These are phyloP conservation scores for Selenia dentaria DNA, from an alignment of 2,888 invertebrate genomes.

Conservation along the genomic window DNA sequence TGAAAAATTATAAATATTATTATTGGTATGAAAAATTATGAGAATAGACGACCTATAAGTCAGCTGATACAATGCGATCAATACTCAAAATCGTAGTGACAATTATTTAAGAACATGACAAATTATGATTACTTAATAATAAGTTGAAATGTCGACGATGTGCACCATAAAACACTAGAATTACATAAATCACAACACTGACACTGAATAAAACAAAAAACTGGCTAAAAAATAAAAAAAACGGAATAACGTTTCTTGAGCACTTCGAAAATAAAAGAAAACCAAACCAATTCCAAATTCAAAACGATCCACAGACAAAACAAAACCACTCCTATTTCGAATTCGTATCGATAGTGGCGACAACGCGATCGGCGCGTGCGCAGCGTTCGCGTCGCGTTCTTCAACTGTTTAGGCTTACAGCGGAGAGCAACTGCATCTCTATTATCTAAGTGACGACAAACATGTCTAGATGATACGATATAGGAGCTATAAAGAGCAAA, in stretches of 20 bases:
- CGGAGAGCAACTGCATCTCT: conserved; percentile 40
- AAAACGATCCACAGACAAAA: conserved; percentile 10
- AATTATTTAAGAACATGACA: no score
- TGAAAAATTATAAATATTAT: no score
- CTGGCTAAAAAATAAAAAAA: not conserved
- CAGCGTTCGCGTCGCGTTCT: conserved; percentile 67
- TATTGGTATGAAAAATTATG: no score
- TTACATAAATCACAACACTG: conserved; percentile 31
- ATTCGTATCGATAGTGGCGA: conserved; percentile 27
- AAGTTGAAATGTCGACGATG: conserved; percentile 7
- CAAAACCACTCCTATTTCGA: conserved; percentile 22
- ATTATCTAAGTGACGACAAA: conserved; percentile 45
- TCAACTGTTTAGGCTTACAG: conserved; percentile 70
- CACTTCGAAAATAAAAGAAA: conserved; percentile 11
- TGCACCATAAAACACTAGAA: conserved; percentile 24
- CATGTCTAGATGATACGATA: conserved; percentile 38
- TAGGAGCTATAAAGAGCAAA: conserved; percentile 12
- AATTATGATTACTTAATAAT: no score
- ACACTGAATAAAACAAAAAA: not conserved
- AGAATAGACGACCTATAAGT: no score
- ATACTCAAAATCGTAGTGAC: no score
- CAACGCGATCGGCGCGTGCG: conserved; percentile 67
- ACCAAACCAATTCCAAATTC: conserved; percentile 27
- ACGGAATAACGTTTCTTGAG: conserved; percentile 1
- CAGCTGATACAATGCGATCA: no score